Evolutionary conservation across 53 echinoderm and acorn worm genomes (phyloP), one percentile per base, ranked within the genome.

Genomic region (Hippasteria phrygiana): DNA sequence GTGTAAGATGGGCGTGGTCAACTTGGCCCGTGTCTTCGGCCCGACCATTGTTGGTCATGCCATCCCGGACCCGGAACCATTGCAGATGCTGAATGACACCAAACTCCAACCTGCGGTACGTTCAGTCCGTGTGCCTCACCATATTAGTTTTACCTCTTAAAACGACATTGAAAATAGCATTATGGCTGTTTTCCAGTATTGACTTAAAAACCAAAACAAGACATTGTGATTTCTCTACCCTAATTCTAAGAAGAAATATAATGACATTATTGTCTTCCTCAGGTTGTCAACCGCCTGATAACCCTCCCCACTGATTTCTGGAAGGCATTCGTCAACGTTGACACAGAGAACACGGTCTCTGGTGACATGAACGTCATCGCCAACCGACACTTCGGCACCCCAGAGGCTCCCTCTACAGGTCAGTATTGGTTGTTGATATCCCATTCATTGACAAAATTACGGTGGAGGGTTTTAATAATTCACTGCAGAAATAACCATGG

Each of bases 11-110:
- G 90, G 91, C n/a, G 92, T 89, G 13, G 71, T 87, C 51, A 98
- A 98, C 83, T 90, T 98, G 42, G 88, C 98, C 78, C 92, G 93
- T 55, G 98, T 98, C 71, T 98, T 98, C 87, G 98, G 98, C n/a
- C 98, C 98, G 5, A 98, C 98, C 31, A 74, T 96, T 72, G 88
- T 96, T n/a, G 93, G 95, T 22, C 92, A 96, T 43, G 74, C 87
- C 12, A 53, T 54, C 22, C 20, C 92, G 35, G 91, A 96, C n/a
- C 98, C 98, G 24, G 89, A 90, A 46, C 96, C 96, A 12, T 73
- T 93, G 77, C 87, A 82, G 73, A 96, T 98, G 89, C 89, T 97
- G 59, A 94, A 82, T 51, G 98, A 98, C 72, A 96, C 94, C 71
- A 96, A 93, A 75, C 86, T 82, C 12, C 98, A 98, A 78, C 92